These are phyloP conservation scores for Forbesichthys agassizii DNA, from an alignment of 2,113 vertebrate species.

Conservation along the genomic window DNA sequence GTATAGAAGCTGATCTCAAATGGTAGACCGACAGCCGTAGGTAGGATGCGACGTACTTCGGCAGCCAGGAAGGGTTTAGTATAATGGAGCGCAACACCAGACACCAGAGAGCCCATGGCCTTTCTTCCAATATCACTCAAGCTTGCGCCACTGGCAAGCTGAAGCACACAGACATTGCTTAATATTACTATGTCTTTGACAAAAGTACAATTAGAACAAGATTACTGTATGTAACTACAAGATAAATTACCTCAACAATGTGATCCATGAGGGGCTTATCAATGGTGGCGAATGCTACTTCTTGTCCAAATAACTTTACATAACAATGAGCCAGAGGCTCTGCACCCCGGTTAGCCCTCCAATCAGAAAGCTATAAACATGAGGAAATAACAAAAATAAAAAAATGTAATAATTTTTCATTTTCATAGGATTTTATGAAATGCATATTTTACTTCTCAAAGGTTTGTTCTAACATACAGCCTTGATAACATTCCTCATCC, in stretches of 20 bases:
- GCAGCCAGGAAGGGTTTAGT: constrained; percentile 71
- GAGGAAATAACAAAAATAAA: constrained; percentile 6
- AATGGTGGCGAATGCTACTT: constrained; percentile 75
- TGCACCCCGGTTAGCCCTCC: constrained; percentile 74
- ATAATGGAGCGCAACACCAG: constrained; percentile 59
- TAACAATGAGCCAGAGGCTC: constrained; percentile 72
- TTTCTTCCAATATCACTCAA: constrained; percentile 38
- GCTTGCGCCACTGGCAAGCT: constrained; percentile 58
- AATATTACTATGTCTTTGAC: background rate
- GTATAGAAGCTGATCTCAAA: constrained; percentile 77
- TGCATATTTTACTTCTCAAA: background rate
- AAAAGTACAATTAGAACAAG: background rate
- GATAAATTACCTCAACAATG: constrained; percentile 70
- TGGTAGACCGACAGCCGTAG: constrained; percentile 77
- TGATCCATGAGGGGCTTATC: constrained; percentile 77
- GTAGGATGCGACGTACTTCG: constrained; percentile 76
- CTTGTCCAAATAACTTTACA: constrained; percentile 82
- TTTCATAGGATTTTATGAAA: background rate
- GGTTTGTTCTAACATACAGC: constrained; percentile 63
- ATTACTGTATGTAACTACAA: background rate
- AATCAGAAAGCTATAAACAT: constrained; percentile 72
- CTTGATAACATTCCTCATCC: constrained; percentile 78
- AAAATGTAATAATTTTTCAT: background rate
- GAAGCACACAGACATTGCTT: background rate
- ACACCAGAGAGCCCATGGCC: constrained; percentile 49